A percentile compares a stretch with the other conserved stretches of the same genome.
phyloP scores from a whole-genome alignment of 1,140 invertebrate genomes.

The Homalodisca vitripennis region DNA sequence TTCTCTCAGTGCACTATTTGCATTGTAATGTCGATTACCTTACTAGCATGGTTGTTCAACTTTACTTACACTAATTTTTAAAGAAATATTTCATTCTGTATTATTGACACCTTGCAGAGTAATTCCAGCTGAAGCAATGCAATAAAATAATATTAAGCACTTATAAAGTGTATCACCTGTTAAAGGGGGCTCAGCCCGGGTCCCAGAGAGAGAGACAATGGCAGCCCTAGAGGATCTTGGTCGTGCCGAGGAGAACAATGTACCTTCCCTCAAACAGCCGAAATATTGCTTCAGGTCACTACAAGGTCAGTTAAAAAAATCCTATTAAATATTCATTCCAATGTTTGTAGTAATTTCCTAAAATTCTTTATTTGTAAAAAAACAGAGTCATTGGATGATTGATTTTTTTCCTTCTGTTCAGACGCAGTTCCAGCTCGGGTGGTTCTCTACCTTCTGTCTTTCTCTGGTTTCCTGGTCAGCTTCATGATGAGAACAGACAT shows the following conservation, averaged over 20 bases:
- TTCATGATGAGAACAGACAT: conserved; percentile 78
- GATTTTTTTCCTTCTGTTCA: conserved; percentile 39
- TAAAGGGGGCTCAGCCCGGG: conserved; percentile 20
- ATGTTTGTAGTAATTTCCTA: too few relatives aligned
- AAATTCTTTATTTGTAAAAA: neutral
- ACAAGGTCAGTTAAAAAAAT: conserved; percentile 32
- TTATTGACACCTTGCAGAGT: too few relatives aligned
- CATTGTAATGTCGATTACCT: too few relatives aligned
- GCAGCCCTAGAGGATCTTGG: conserved; percentile 28
- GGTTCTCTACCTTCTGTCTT: conserved; percentile 68
- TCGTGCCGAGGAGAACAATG: neutral
- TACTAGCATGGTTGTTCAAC: too few relatives aligned
- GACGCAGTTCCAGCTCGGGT: conserved; percentile 60
- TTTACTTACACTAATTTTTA: too few relatives aligned
- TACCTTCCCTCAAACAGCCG: conserved; percentile 22
- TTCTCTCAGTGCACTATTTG: too few relatives aligned
- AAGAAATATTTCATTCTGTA: too few relatives aligned
- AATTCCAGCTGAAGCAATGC: too few relatives aligned
- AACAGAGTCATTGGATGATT: neutral
- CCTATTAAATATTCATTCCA: too few relatives aligned
- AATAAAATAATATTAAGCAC: too few relatives aligned
- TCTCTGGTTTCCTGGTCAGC: conserved; percentile 68
- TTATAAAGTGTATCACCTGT: too few relatives aligned
- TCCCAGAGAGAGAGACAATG: conserved; percentile 28
- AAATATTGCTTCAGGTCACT: conserved; percentile 34